A percentile compares a stretch with the other conserved stretches of the same genome.
phyloP scores from a whole-genome alignment of 2,797 vertebrate genomes.

The Limnodromus scolopaceus region DNA sequence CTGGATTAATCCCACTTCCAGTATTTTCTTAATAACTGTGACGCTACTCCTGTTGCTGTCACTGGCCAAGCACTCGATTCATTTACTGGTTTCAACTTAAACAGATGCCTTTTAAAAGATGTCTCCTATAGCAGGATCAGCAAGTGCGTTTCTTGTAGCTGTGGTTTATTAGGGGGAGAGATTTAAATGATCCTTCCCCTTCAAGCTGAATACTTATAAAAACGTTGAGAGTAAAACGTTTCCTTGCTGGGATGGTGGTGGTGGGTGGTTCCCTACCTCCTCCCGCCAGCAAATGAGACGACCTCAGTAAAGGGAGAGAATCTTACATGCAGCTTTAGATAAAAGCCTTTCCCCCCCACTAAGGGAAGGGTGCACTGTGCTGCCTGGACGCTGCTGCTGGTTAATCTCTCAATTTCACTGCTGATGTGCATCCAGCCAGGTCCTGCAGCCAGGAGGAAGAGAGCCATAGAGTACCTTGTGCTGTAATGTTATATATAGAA shows the following conservation, averaged over 20 bases:
- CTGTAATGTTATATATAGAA: background rate
- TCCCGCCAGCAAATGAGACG: background rate
- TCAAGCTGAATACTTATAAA: fast-evolving
- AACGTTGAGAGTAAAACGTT: background rate
- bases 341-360: background rate
- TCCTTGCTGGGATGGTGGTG: background rate
- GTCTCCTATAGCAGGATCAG: background rate
- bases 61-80: background rate
- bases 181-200: background rate
- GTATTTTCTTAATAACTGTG: background rate
- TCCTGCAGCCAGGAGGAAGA: background rate
- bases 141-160: background rate
- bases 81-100: background rate
- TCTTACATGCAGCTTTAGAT: background rate
- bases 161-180: background rate
- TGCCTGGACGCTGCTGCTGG: background rate
- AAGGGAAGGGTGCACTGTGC: fast-evolving
- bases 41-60: background rate
- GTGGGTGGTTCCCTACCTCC: background rate
- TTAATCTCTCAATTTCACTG: background rate
- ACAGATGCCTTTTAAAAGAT: background rate
- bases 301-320: background rate
- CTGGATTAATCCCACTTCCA: background rate
- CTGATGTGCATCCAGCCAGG: fast-evolving
- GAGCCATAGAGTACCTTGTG: background rate